These are phyloP conservation scores for Venustoraphidia nigricollis DNA, from an alignment of 2,888 invertebrate genomes.

Conservation along the genomic window DNA sequence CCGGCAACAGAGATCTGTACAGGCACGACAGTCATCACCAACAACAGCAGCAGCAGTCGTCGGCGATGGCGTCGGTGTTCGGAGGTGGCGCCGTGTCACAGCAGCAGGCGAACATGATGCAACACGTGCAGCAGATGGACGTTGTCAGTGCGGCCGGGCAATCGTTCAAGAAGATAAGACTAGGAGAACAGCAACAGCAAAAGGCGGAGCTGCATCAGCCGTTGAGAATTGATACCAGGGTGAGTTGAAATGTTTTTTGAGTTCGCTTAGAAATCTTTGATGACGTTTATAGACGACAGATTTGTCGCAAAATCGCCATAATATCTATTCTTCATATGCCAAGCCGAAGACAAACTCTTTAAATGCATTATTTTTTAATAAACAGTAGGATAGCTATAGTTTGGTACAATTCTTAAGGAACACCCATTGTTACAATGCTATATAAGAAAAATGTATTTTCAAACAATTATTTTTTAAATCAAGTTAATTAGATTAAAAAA, in stretches of 20 bases:
- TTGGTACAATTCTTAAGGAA: no score
- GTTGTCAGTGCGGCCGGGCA: conserved; percentile 19
- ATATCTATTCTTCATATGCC: no score
- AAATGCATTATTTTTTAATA: no score
- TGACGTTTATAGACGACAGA: background rate
- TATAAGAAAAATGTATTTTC: no score
- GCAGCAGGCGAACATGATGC: background rate
- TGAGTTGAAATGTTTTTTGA: conserved; percentile 14
- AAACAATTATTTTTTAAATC: no score
- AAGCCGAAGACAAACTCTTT: no score
- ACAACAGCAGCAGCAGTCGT: background rate
- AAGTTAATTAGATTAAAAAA: no score
- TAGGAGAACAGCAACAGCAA: conserved; percentile 37
- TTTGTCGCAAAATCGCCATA: background rate
- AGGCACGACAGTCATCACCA: background rate
- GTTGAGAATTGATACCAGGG: conserved; percentile 51
- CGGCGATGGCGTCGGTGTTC: background rate
- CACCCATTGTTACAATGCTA: no score
- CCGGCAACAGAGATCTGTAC: conserved; percentile 10
- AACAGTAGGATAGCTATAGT: no score
- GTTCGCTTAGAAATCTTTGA: background rate
- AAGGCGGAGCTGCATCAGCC: conserved; percentile 28
- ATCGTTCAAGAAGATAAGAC: conserved; percentile 51
- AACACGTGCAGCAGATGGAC: conserved; percentile 1
- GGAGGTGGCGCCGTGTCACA: background rate